Percentiles rank a stretch among this genome's conserved stretches.
phyloP scores from a whole-genome alignment of 2,797 vertebrate species.

The Acomys russatus region DNA sequence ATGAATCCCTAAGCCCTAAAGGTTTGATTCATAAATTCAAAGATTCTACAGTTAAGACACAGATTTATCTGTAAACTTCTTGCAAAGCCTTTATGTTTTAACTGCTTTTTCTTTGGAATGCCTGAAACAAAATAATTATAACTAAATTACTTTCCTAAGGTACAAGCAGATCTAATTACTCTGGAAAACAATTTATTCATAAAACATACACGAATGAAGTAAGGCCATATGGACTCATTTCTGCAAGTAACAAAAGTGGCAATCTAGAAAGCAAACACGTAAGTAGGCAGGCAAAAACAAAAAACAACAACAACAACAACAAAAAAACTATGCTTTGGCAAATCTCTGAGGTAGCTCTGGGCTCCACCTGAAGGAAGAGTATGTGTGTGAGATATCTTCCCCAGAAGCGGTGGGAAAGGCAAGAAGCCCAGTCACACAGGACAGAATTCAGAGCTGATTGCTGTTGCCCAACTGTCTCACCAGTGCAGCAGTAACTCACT shows the following conservation, averaged over 20 bases:
- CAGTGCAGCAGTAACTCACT: slow-evolving; percentile 78
- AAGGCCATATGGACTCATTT: slow-evolving; percentile 51
- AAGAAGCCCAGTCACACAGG: slow-evolving; percentile 62
- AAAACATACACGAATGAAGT: slow-evolving; percentile 58
- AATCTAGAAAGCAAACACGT: slow-evolving; percentile 55
- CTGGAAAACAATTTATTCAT: slow-evolving; percentile 63
- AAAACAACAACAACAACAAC: no score
- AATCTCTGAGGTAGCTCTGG: slow-evolving; percentile 20
- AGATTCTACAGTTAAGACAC: neutral
- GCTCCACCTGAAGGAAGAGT: slow-evolving; percentile 44
- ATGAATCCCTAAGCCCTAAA: slow-evolving; percentile 34
- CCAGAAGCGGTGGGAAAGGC: slow-evolving; percentile 62
- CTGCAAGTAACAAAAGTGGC: slow-evolving; percentile 62
- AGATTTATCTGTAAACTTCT: slow-evolving; percentile 59
- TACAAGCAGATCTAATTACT: slow-evolving; percentile 57
- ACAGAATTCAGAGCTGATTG: slow-evolving; percentile 72
- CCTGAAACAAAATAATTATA: slow-evolving; percentile 56
- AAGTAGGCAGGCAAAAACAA: neutral
- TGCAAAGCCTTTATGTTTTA: slow-evolving; percentile 58
- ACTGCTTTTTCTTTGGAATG: slow-evolving; percentile 61
- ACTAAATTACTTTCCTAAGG: slow-evolving; percentile 60
- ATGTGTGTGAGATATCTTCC: slow-evolving; percentile 63
- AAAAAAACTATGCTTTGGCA: neutral
- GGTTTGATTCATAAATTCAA: slow-evolving; percentile 43
- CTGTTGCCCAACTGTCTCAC: slow-evolving; percentile 76